Evolutionary conservation across 2,113 vertebrate species (phyloP).

Genomic region (Zosterops lateralis): DNA sequence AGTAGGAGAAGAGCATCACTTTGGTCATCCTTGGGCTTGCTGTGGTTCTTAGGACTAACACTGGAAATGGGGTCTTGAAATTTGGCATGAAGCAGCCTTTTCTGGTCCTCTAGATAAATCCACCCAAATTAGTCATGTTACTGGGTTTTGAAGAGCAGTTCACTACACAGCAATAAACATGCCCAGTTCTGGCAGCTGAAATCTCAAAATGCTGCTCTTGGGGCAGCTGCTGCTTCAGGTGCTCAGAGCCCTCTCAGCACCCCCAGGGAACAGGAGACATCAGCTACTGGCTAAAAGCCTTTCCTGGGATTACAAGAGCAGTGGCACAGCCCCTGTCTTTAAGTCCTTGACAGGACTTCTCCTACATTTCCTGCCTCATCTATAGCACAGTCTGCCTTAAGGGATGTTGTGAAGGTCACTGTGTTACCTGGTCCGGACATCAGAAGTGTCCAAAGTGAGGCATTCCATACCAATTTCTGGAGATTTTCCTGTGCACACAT

Average conservation of each 20-base stretch:
- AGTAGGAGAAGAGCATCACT: not conserved
- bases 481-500: not conserved
- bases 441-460: not conserved
- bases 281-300: not conserved
- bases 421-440: not conserved
- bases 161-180: not conserved
- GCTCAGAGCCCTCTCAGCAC: not conserved
- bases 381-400: accelerated
- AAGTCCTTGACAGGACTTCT: not conserved
- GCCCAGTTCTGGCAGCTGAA: not conserved
- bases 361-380: not conserved
- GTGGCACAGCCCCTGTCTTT: not conserved
- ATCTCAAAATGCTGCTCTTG: not conserved
- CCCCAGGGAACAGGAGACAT: not conserved
- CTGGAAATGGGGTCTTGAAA: not conserved
- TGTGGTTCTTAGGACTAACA: not conserved
- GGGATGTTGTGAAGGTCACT: not conserved
- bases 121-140: not conserved
- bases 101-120: not conserved
- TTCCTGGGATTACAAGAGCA: not conserved
- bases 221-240: not conserved
- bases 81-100: not conserved
- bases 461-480: not conserved
- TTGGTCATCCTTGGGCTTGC: not conserved
- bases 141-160: not conserved